Conservation (phyloP, 2,797 vertebrate species). For the Sphenodon punctatus region DNA sequence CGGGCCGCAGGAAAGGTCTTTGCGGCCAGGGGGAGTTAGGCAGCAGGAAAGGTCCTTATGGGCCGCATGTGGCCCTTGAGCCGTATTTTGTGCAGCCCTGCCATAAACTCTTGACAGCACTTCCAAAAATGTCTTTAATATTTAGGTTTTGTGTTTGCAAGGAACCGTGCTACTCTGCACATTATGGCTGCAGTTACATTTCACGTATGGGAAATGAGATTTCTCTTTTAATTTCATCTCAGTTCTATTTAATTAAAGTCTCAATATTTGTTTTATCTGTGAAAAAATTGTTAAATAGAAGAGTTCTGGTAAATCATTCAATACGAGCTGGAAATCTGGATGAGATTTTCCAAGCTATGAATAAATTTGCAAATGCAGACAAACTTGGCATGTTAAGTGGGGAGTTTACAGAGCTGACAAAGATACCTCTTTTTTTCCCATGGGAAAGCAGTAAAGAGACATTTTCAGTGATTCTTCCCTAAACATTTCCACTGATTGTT, state of each 20-base stretch:
- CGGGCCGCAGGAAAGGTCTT: too few relatives aligned
- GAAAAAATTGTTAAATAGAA: constrained; percentile 53
- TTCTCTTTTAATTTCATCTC: constrained; percentile 67
- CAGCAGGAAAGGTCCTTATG: too few relatives aligned
- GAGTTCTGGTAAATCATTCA: constrained; percentile 54
- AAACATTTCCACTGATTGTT: background rate
- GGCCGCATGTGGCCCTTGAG: too few relatives aligned
- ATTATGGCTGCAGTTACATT: constrained; percentile 37
- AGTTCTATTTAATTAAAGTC: constrained; percentile 72
- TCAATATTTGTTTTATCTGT: constrained; percentile 62
- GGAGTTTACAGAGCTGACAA: constrained; percentile 12
- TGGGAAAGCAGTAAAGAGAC: constrained; percentile 21
- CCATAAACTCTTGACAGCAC: constrained; percentile 17
- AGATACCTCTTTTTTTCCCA: constrained; percentile 15
- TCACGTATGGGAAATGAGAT: constrained; percentile 64
- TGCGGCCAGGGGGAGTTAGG: too few relatives aligned
- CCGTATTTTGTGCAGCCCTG: constrained; percentile 14
- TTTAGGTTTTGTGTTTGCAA: constrained; percentile 21
- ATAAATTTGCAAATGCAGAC: constrained; percentile 64
- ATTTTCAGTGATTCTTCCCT: background rate
- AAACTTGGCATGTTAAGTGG: constrained; percentile 45
- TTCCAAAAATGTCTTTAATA: constrained; percentile 44
- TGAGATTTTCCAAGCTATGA: constrained; percentile 61
- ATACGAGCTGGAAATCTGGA: constrained; percentile 50
- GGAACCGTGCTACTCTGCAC: constrained; percentile 31